phyloP scores from a whole-genome alignment of 2,888 invertebrate species.

The Thereva unica region DNA sequence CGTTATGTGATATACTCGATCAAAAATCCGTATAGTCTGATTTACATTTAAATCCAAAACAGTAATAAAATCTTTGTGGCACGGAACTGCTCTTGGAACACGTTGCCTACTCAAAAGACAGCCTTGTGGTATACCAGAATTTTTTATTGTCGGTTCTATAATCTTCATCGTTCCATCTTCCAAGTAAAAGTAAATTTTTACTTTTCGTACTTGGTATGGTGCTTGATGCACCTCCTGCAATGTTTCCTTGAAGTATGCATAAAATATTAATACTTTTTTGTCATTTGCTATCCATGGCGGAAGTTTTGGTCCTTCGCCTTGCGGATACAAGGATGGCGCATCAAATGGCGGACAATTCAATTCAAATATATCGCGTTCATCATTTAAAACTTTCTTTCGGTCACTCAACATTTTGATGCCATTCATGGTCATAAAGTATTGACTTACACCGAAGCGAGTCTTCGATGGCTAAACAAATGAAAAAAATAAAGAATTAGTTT shows the following conservation, averaged over 20 bases:
- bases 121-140: constrained; percentile 86
- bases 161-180: constrained; percentile 93
- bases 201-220: constrained; percentile 73
- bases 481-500: too few species aligned
- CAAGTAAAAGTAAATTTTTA: constrained; percentile 82
- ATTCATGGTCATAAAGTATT: constrained; percentile 65
- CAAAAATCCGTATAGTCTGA: constrained; percentile 76
- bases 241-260: constrained; percentile 60
- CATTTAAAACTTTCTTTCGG: constrained; percentile 63
- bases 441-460: constrained; percentile 66
- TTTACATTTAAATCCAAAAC: constrained; percentile 87
- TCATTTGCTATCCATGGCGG: constrained; percentile 89
- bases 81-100: constrained; percentile 74
- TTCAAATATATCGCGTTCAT: constrained; percentile 60
- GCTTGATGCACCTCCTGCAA: constrained; percentile 71
- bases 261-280: constrained; percentile 69
- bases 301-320: constrained; percentile 73
- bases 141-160: constrained; percentile 76
- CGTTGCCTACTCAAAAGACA: constrained; percentile 79
- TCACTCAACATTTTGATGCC: constrained; percentile 68
- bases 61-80: constrained; percentile 76
- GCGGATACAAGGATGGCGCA: constrained; percentile 73
- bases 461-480: constrained; percentile 52
- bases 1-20: constrained; percentile 79
- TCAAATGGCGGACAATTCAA: constrained; percentile 60